Percentiles rank a stretch among this genome's conserved stretches.
phyloP scores from a whole-genome alignment of 2,113 vertebrate genomes.

The Cepphus grylle region DNA sequence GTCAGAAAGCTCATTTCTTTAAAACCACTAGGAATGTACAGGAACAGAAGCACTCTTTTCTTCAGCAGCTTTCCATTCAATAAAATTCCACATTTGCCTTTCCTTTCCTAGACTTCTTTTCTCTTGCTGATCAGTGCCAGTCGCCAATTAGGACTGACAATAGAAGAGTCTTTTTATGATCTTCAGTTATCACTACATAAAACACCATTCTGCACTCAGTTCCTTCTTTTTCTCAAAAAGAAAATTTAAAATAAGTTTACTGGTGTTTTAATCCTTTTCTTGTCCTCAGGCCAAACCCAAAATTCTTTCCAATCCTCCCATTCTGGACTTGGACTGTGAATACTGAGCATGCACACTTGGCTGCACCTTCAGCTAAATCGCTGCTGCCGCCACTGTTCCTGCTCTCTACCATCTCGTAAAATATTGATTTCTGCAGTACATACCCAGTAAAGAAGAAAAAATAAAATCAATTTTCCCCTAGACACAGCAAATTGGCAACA shows the following conservation, averaged over 20 bases:
- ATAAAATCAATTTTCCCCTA: background rate
- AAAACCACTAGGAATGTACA: background rate
- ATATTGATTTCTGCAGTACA: constrained; percentile 19
- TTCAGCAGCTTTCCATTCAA: constrained; percentile 28
- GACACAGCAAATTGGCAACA: constrained; percentile 11
- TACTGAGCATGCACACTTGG: background rate
- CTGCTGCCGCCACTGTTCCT: background rate
- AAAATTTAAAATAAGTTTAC: background rate
- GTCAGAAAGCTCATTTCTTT: background rate
- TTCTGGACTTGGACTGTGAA: background rate
- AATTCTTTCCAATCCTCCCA: constrained; percentile 23
- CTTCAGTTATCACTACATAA: constrained; percentile 54
- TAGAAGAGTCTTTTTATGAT: constrained; percentile 44
- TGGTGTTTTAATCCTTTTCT: constrained; percentile 40
- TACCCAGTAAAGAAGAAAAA: background rate
- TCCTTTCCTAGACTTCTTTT: background rate
- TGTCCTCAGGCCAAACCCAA: constrained; percentile 42
- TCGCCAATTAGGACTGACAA: constrained; percentile 35
- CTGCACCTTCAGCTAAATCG: constrained; percentile 1
- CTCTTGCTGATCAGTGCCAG: constrained; percentile 15
- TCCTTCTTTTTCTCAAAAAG: background rate
- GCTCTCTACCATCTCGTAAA: constrained; percentile 11
- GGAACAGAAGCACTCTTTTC: constrained; percentile 18
- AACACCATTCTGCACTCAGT: background rate
- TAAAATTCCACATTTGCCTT: constrained; percentile 35